phyloP scores from a whole-genome alignment of 30 jellyfish, hydroid and myxozoan genomes.

The Hydractinia echinata region DNA sequence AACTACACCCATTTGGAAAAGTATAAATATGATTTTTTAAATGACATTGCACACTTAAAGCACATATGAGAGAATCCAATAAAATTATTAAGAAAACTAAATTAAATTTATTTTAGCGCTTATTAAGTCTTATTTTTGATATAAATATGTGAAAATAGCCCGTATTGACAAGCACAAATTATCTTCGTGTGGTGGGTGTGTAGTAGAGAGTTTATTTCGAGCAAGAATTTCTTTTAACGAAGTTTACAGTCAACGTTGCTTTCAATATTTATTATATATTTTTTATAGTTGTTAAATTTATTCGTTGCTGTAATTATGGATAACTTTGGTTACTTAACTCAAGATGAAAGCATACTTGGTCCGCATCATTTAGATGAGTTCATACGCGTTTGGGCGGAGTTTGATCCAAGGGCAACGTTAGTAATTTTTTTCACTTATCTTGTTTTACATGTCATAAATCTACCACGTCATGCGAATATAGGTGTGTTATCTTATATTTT shows the following conservation, averaged over 20 bases:
- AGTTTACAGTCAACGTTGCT: background rate
- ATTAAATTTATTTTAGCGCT: background rate
- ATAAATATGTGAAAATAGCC: background rate
- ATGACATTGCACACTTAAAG: too few relatives aligned
- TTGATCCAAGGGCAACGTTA: slow-evolving; percentile 99
- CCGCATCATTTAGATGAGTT: slow-evolving; percentile 98
- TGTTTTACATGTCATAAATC: background rate
- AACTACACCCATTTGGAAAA: too few relatives aligned
- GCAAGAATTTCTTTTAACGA: background rate
- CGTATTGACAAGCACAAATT: too few relatives aligned
- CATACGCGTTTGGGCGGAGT: slow-evolving; percentile 96
- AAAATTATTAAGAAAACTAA: too few relatives aligned
- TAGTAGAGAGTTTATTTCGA: too few relatives aligned
- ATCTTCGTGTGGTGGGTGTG: too few relatives aligned
- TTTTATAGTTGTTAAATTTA: slow-evolving; percentile 74
- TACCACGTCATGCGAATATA: background rate
- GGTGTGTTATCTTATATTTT: too few relatives aligned
- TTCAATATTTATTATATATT: background rate
- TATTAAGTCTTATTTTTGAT: background rate
- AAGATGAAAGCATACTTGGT: slow-evolving; percentile 96
- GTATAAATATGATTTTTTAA: too few relatives aligned
- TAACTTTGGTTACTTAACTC: slow-evolving; percentile 92
- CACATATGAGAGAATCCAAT: too few relatives aligned
- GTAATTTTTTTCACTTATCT: background rate
- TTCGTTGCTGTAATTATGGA: slow-evolving; percentile 99